phyloP scores from a whole-genome alignment of 2,797 vertebrate species.

The Argyrosomus regius region DNA sequence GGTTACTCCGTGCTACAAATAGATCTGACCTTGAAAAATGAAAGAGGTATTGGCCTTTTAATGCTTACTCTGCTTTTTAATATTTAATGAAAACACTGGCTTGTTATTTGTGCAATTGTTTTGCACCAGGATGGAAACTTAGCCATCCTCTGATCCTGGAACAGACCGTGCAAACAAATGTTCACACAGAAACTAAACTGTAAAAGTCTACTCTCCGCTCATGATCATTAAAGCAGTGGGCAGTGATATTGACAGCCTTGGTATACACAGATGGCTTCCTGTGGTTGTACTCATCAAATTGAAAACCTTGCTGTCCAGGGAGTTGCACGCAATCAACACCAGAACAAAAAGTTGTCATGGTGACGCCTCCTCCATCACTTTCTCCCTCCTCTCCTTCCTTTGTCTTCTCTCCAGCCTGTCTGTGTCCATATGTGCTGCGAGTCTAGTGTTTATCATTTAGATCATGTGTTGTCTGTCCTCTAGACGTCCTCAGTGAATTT shows the following conservation, averaged over 20 bases:
- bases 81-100: conserved; percentile 35
- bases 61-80: conserved; percentile 41
- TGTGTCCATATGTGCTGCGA: background rate
- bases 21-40: conserved; percentile 58
- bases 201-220: background rate
- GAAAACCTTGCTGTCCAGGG: background rate
- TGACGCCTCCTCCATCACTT: conserved; percentile 17
- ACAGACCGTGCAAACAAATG: background rate
- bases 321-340: background rate
- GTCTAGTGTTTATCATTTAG: conserved; percentile 5
- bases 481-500: conserved; percentile 21
- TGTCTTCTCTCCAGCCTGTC: background rate
- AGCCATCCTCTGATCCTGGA: background rate
- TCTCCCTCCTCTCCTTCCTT: conserved; percentile 3
- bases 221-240: background rate
- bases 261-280: conserved; percentile 5
- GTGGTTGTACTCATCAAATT: conserved; percentile 13
- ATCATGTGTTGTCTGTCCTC: conserved; percentile 22
- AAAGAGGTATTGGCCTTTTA: conserved; percentile 8
- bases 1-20: conserved; percentile 54
- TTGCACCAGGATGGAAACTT: background rate
- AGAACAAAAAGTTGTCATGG: conserved; percentile 26
- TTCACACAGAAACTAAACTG: background rate
- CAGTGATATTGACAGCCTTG: background rate
- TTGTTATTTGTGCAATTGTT: conserved; percentile 2